Evolutionary conservation across 2,797 vertebrate genomes (phyloP).

Genomic region (Fundulus diaphanus): DNA sequence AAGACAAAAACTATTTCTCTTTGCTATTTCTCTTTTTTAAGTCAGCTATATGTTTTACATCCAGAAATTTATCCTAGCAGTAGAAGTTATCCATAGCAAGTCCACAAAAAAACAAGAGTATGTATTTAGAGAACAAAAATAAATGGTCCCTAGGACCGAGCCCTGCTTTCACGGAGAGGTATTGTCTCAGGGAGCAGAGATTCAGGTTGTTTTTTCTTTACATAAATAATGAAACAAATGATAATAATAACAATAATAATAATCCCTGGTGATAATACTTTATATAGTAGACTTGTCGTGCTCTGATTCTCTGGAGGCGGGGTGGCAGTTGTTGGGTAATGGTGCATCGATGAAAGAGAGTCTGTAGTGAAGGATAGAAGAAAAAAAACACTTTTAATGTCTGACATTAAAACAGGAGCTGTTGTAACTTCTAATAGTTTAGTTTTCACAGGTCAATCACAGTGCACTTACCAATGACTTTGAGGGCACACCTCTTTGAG

Average conservation of each 20-base stretch:
- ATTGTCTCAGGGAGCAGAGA: not conserved
- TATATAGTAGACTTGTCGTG: not conserved
- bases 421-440: not conserved
- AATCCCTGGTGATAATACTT: not conserved
- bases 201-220: not conserved
- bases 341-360: not conserved
- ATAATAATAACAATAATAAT: too few species aligned
- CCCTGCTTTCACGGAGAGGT: fast-evolving
- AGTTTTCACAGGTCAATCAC: not conserved
- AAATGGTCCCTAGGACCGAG: not conserved
- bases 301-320: not conserved
- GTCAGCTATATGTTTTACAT: too few species aligned
- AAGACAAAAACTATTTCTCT: too few species aligned
- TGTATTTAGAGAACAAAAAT: not conserved
- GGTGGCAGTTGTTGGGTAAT: not conserved
- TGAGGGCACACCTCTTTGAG: not conserved
- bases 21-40: too few species aligned
- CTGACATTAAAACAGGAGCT: not conserved
- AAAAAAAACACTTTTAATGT: not conserved
- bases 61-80: not conserved
- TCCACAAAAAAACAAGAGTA: not conserved
- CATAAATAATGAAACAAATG: not conserved
- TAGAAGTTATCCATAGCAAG: not conserved
- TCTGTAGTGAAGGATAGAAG: not conserved
- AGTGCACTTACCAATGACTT: not conserved